Evolutionary conservation across 2,797 vertebrate genomes (phyloP).

Genomic region (Sebastes umbrosus): DNA sequence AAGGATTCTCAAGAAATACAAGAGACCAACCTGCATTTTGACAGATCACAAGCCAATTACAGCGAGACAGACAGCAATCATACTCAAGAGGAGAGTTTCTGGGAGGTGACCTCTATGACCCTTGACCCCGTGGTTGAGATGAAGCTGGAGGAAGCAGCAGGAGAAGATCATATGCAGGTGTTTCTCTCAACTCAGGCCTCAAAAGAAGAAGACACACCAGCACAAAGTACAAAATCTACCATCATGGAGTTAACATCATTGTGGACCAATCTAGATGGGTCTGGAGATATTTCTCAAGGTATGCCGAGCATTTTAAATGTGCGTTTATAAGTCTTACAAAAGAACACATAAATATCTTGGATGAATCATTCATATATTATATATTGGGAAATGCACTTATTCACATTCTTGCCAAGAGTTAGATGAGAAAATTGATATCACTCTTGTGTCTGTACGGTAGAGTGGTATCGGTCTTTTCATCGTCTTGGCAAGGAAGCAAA

Average conservation of each 20-base stretch:
- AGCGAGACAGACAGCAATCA: constrained; percentile 17
- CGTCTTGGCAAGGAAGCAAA: background rate
- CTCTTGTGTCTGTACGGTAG: background rate
- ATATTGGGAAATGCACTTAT: background rate
- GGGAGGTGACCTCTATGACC: constrained; percentile 25
- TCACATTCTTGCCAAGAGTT: background rate
- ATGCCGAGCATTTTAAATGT: background rate
- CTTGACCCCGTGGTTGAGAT: constrained; percentile 20
- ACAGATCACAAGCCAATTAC: constrained; percentile 26
- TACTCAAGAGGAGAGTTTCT: constrained; percentile 33
- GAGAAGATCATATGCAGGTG: constrained; percentile 11
- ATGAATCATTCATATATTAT: background rate
- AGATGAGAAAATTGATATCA: background rate
- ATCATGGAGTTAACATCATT: constrained; percentile 10
- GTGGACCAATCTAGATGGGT: constrained; percentile 58
- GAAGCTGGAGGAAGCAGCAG: constrained; percentile 34
- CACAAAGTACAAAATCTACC: constrained; percentile 35
- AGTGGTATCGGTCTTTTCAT: background rate
- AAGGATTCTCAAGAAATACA: constrained; percentile 55
- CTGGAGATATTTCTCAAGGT: constrained; percentile 75
- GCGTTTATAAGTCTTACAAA: background rate
- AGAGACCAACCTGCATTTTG: constrained; percentile 34
- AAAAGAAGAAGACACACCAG: constrained; percentile 31
- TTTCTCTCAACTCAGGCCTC: constrained; percentile 40
- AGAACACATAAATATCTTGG: background rate